Evolutionary conservation across 2,113 vertebrate species (phyloP).

Genomic region (Salvelinus fontinalis): DNA sequence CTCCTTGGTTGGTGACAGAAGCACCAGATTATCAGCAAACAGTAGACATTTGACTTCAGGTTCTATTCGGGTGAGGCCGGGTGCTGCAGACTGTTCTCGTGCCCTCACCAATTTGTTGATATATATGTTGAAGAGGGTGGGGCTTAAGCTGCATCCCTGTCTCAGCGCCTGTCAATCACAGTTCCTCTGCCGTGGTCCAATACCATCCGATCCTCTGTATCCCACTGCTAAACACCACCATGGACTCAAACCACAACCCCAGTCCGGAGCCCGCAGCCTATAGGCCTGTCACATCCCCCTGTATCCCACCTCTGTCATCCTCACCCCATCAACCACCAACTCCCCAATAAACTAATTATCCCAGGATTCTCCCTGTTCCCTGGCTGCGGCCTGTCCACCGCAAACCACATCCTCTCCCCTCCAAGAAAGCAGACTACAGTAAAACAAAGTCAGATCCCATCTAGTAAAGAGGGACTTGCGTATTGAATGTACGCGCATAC

Average conservation of each 20-base stretch:
- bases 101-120: no score
- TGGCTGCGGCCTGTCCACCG: constrained; percentile 19
- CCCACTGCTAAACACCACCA: background rate
- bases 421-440: background rate
- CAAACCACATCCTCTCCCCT: constrained; percentile 37
- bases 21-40: no score
- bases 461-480: background rate
- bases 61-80: no score
- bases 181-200: background rate
- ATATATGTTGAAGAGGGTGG: no score
- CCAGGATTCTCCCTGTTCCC: constrained; percentile 26
- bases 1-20: no score
- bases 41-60: no score
- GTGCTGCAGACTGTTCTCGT: no score
- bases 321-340: constrained; percentile 10
- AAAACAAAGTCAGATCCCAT: constrained; percentile 31
- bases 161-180: background rate
- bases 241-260: background rate
- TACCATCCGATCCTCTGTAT: constrained; percentile 1
- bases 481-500: constrained; percentile 2
- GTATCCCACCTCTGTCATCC: constrained; percentile 4
- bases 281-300: constrained; percentile 10
- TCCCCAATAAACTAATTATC: constrained; percentile 33
- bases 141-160: no score
- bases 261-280: background rate